Evolutionary conservation across 2,888 invertebrate species (phyloP).

Genomic region (Endomychus coccineus): DNA sequence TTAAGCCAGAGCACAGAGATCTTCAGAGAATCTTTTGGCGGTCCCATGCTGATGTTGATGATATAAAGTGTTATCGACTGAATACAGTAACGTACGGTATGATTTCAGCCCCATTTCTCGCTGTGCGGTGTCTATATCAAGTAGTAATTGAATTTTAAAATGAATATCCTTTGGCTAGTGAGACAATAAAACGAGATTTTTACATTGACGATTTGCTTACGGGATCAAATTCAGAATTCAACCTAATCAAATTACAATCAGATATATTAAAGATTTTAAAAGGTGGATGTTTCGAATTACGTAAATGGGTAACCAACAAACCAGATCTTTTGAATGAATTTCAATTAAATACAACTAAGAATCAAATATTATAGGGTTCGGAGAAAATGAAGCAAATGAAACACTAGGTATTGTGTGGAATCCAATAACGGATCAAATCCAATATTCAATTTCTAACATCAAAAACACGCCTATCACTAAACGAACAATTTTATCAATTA

Average conservation of each 20-base stretch:
- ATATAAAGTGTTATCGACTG: not conserved
- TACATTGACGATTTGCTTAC: slow-evolving; percentile 6
- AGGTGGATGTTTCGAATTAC: too few species aligned
- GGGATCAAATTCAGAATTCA: not conserved
- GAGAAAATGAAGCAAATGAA: too few species aligned
- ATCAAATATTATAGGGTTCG: too few species aligned
- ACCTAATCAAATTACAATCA: too few species aligned
- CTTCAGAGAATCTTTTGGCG: not conserved
- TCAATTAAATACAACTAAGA: too few species aligned
- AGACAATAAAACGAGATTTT: not conserved
- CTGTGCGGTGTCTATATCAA: slow-evolving; percentile 1
- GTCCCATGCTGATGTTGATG: not conserved
- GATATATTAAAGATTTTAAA: too few species aligned
- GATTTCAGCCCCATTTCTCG: not conserved
- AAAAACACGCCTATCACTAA: slow-evolving; percentile 8
- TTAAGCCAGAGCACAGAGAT: not conserved
- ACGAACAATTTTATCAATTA: slow-evolving; percentile 9
- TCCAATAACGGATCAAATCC: not conserved
- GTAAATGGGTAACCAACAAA: too few species aligned
- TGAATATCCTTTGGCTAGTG: slow-evolving; percentile 1
- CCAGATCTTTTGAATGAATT: too few species aligned
- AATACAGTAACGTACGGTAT: slow-evolving; percentile 2
- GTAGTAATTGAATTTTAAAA: not conserved
- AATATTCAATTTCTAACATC: not conserved
- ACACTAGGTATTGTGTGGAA: not conserved